These are phyloP conservation scores for Cancer borealis DNA, from an alignment of 2,888 invertebrate genomes.

Conservation along the genomic window DNA sequence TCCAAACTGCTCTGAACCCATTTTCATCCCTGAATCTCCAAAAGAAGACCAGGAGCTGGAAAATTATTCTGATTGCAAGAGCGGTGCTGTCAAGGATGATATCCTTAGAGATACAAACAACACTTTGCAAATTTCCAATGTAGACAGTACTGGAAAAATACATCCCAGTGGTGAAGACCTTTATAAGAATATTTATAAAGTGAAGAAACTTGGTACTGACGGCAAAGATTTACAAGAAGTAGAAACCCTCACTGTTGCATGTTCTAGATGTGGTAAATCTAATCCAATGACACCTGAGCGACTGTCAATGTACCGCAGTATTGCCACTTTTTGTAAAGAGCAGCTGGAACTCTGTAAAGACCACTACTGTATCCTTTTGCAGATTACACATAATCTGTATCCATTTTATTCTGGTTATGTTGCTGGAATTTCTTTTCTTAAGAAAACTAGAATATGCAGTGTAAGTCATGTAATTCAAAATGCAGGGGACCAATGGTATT, in stretches of 20 bases:
- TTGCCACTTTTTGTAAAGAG: slow-evolving; percentile 35
- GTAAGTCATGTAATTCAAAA: too few relatives aligned
- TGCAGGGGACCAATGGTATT: too few relatives aligned
- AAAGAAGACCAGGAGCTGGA: background rate
- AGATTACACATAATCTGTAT: background rate
- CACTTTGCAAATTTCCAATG: background rate
- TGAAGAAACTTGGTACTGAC: background rate
- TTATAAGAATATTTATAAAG: background rate
- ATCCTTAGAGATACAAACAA: background rate
- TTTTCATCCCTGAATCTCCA: slow-evolving; percentile 14
- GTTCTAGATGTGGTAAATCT: background rate
- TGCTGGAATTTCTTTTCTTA: too few relatives aligned
- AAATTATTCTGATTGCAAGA: background rate
- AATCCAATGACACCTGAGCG: slow-evolving; percentile 8
- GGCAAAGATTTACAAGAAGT: background rate
- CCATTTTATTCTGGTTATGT: background rate
- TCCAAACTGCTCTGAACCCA: background rate
- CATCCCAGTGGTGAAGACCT: background rate
- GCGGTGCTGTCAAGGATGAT: background rate
- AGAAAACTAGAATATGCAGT: too few relatives aligned
- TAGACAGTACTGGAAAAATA: background rate
- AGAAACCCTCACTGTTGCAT: background rate
- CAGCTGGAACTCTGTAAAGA: slow-evolving; percentile 48
- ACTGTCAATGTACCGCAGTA: background rate
- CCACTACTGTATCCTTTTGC: slow-evolving; percentile 51